These are phyloP conservation scores for Scatophagus argus DNA, from an alignment of 2,113 vertebrate genomes.

Conservation along the genomic window DNA sequence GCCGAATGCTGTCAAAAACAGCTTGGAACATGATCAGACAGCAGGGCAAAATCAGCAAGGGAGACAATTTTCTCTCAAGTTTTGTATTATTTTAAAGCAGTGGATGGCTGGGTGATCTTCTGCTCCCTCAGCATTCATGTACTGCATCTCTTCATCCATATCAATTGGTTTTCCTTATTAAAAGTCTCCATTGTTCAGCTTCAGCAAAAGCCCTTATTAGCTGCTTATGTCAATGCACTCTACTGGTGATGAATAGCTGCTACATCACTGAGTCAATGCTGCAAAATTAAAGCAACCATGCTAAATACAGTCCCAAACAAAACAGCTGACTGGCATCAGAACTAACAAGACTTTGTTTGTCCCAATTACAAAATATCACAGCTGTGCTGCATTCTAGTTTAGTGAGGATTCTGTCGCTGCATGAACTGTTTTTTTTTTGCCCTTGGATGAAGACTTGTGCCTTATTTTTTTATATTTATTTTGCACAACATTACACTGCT, in stretches of 20 bases:
- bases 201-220: conserved; percentile 60
- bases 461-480: too few relatives aligned
- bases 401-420: neutral
- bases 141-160: conserved; percentile 33
- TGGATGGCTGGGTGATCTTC: conserved; percentile 39
- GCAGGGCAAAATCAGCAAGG: neutral
- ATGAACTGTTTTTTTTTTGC: neutral
- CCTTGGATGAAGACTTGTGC: neutral
- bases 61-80: neutral
- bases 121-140: conserved; percentile 52
- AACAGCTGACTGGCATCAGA: conserved; percentile 27
- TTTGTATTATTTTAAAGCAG: conserved; percentile 33
- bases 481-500: too few relatives aligned
- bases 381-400: neutral
- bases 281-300: conserved; percentile 37
- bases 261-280: conserved; percentile 42
- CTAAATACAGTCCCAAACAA: conserved; percentile 22
- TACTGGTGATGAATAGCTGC: conserved; percentile 67
- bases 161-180: conserved; percentile 61
- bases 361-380: neutral
- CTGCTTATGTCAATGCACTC: conserved; percentile 46
- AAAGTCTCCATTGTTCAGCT: conserved; percentile 58
- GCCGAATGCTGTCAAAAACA: conserved; percentile 16
- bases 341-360: neutral
- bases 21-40: neutral